phyloP scores from a whole-genome alignment of 2,888 invertebrate genomes.

The Protodeltote pygarga region DNA sequence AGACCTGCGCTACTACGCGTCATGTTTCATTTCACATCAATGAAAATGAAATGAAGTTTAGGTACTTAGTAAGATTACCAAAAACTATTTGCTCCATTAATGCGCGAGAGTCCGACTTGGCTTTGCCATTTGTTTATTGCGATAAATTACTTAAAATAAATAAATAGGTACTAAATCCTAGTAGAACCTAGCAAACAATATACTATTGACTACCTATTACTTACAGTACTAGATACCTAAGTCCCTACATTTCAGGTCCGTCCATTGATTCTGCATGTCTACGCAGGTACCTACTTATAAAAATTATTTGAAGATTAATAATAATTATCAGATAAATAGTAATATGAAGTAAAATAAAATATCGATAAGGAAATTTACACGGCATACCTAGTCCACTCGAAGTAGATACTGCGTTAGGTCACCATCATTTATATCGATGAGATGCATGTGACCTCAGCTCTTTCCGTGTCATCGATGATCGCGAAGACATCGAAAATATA shows the following conservation, averaged over 20 bases:
- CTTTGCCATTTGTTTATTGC: slow-evolving; percentile 28
- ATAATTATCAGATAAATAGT: slow-evolving; percentile 18
- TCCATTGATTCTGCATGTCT: slow-evolving; percentile 14
- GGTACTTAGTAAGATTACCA: too few species aligned
- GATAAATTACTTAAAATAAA: too few species aligned
- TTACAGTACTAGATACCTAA: too few species aligned
- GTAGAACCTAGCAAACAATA: background rate
- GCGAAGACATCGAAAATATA: slow-evolving; percentile 53
- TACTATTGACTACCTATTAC: too few species aligned
- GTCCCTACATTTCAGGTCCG: slow-evolving; percentile 9
- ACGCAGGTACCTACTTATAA: slow-evolving; percentile 1
- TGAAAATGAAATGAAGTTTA: too few species aligned
- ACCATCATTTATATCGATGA: slow-evolving; percentile 73
- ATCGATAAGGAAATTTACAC: slow-evolving; percentile 34
- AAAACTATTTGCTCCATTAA: slow-evolving; percentile 8
- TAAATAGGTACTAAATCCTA: background rate
- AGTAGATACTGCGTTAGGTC: slow-evolving; percentile 61
- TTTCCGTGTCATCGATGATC: slow-evolving; percentile 54
- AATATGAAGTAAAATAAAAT: slow-evolving; percentile 7
- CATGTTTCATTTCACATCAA: slow-evolving; percentile 8
- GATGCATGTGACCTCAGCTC: slow-evolving; percentile 67
- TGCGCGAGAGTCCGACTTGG: slow-evolving; percentile 17
- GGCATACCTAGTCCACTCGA: slow-evolving; percentile 44
- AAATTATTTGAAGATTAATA: slow-evolving; percentile 1
- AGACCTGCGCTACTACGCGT: background rate